These are phyloP conservation scores for Macrotus californicus DNA, from an alignment of 2,113 vertebrate species.

Conservation along the genomic window DNA sequence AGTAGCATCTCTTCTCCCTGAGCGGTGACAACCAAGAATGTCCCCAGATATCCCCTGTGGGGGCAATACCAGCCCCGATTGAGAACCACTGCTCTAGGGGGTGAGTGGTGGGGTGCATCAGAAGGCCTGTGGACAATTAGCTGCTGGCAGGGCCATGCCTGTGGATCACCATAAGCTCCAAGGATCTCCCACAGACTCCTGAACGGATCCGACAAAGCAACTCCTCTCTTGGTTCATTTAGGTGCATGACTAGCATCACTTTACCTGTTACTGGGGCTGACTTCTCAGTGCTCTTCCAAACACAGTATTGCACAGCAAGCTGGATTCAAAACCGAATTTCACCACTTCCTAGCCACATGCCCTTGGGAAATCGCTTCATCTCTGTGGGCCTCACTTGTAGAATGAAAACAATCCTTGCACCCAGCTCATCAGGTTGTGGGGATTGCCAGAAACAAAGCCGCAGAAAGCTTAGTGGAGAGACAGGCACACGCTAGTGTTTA, in stretches of 20 bases:
- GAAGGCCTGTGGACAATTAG: background rate
- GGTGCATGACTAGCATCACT: background rate
- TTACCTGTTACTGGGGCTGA: background rate
- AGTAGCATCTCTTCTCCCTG: background rate
- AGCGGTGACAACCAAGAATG: background rate
- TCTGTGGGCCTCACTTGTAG: background rate
- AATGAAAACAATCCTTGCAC: background rate
- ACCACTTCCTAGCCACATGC: background rate
- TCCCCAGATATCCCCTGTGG: background rate
- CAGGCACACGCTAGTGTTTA: background rate
- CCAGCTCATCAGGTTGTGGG: background rate
- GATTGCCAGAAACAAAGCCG: background rate
- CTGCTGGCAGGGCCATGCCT: background rate
- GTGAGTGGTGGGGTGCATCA: background rate
- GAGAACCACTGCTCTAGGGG: background rate
- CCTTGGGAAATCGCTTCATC: background rate
- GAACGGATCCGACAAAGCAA: background rate
- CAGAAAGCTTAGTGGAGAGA: background rate
- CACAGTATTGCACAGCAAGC: fast-evolving
- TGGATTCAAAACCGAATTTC: background rate
- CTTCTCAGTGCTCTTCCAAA: background rate
- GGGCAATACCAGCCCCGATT: fast-evolving
- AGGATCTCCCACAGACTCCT: background rate
- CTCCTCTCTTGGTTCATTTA: background rate
- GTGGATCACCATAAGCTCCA: background rate